Base-by-base conservation (phyloP, 2,888 invertebrate species). In the Andrena trimmerana region DNA sequence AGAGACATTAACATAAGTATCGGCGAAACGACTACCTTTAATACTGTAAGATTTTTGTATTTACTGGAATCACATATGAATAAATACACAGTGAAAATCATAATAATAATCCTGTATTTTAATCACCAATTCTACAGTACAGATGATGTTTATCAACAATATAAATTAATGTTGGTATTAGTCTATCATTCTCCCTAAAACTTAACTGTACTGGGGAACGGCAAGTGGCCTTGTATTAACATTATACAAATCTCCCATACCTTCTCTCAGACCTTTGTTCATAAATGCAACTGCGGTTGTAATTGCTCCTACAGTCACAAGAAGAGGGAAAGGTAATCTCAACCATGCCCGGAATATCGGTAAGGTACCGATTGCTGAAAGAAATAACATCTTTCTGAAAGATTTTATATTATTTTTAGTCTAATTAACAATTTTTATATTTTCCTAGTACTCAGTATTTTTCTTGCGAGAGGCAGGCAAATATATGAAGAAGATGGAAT, bases 1-100 rank as follows among this genome's bases (percentile, higher is more conserved):
- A 71, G 98, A 98, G 95, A 98, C 98, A 2, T 94, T 98, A 88
- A 97, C 97, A 94, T 97, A 96, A 95, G 7, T 6, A 31, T 7
- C 0, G 13, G 1, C 8, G 1, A 13, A 24, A 20, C 8, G 60
- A 29, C 20, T 24, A 31, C 59, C 71, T 48, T 74, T 66, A 72
- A 59, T 6, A 42, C 13, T 78, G 81, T 71, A 80, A 67, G 48
- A 66, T 76, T 72, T 78, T 68, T 82, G 69, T 70, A 77, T 86
- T 83, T 83, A 82, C 66, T 79, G 70, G 73, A 63, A 66, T 83
- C 84, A 63, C 67, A 69, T 63, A 50, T 69, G 6, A 84, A 80
- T 84, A 88, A 78, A 84, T 78, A 66, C 59, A 75, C 72, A 69
- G 31, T 29, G 50, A 62, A 42, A 31, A 36, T 52, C 20, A 48